These are phyloP conservation scores for Dicyrtomina minuta DNA, from an alignment of 2,888 invertebrate genomes.

Conservation along the genomic window DNA sequence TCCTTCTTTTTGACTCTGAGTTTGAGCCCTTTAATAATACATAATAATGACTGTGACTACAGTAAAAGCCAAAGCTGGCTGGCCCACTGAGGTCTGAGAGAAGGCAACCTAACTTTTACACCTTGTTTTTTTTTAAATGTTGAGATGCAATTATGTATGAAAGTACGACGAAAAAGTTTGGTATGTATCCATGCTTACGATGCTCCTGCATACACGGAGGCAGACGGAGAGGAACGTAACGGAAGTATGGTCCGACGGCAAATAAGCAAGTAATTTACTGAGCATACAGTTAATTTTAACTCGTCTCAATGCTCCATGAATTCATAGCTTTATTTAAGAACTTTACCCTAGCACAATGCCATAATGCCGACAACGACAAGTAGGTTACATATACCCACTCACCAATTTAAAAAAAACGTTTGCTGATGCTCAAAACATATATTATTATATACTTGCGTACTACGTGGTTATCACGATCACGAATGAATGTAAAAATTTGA, in stretches of 20 bases:
- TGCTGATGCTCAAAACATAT: too few relatives aligned
- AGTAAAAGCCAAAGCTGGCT: background rate
- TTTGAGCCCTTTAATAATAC: slow-evolving; percentile 6
- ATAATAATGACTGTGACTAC: background rate
- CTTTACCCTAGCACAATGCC: background rate
- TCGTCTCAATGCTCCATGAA: slow-evolving; percentile 22
- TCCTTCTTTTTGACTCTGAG: too few relatives aligned
- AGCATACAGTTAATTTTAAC: background rate
- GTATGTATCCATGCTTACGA: background rate
- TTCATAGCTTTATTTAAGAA: too few relatives aligned
- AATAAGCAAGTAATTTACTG: slow-evolving; percentile 12
- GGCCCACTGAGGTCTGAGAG: background rate
- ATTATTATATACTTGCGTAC: too few relatives aligned
- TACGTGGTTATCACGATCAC: too few relatives aligned
- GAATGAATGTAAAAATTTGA: too few relatives aligned
- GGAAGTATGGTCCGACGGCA: slow-evolving; percentile 20
- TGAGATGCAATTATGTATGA: background rate
- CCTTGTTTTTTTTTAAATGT: background rate
- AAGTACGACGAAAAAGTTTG: background rate
- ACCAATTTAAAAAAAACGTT: too few relatives aligned
- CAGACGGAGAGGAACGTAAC: background rate
- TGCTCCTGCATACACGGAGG: background rate
- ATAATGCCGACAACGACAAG: background rate
- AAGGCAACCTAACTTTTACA: slow-evolving; percentile 16
- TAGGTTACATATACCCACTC: background rate